phyloP scores from a whole-genome alignment of 2,797 vertebrate species.

The Cirrhinus molitorella region DNA sequence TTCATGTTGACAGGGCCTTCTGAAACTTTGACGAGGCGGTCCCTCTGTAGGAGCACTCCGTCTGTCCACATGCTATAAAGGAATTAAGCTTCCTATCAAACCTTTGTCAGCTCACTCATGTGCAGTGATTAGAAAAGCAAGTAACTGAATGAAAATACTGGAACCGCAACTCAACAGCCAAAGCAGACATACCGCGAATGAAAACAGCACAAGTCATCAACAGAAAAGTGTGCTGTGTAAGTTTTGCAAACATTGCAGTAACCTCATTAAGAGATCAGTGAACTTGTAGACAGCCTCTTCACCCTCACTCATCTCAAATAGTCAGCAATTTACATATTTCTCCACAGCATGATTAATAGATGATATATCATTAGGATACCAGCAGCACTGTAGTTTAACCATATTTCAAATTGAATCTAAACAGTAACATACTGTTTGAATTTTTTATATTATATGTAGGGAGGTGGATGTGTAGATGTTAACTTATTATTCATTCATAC shows the following conservation, averaged over 20 bases:
- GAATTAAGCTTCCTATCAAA: conserved; percentile 90
- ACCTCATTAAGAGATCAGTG: conserved; percentile 32
- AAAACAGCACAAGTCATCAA: conserved; percentile 20
- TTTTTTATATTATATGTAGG: background rate
- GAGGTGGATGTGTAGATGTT: background rate
- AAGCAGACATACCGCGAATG: conserved; percentile 24
- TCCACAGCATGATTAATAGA: conserved; percentile 16
- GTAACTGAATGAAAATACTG: conserved; percentile 57
- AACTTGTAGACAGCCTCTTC: conserved; percentile 20
- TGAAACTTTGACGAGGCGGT: conserved; percentile 95
- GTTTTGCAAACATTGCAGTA: conserved; percentile 9
- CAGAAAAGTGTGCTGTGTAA: background rate
- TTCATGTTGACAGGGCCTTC: conserved; percentile 99
- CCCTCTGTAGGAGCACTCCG: conserved; percentile 88
- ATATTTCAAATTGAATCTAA: background rate
- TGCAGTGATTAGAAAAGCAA: conserved; percentile 88
- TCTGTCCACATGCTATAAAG: conserved; percentile 72
- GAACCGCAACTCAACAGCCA: conserved; percentile 35
- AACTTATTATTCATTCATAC: background rate
- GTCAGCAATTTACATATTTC: conserved; percentile 3
- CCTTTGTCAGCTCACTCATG: conserved; percentile 85
- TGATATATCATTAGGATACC: background rate
- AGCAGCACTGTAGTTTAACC: background rate
- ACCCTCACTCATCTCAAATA: background rate
- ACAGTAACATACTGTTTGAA: background rate